Evolutionary conservation across 2,888 invertebrate species (phyloP), one percentile per base, ranked within the genome.

Genomic region (Clostera curtula): DNA sequence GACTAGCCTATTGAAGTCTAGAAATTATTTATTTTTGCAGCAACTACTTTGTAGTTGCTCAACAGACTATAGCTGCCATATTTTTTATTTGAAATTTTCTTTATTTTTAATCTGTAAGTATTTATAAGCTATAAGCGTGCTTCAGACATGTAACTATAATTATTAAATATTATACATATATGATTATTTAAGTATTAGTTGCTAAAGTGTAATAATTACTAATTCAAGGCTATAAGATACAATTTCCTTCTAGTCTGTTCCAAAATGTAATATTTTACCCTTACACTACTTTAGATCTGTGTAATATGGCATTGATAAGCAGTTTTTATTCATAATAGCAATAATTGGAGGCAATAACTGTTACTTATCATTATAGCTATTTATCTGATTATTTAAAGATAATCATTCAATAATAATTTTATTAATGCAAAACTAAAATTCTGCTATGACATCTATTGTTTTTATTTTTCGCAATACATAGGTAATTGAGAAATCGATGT

Each of bases 11-110:
- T 32, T 42, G 29, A 53, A 36, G 40, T 38, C 33, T 43, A 44
- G 43, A 50, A 39, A 40, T 34, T 10, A 34, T 30, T 29, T 19
- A 30, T 34, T 41, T 49, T 36, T 50, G 43, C 46, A 43, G 40
- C 48, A 31, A 49, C 38, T 49, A 53, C 36, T 41, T 43, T 50
- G 31, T 54, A 44, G 46, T 56, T 55, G 48, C 43, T 53, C 50
- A 43, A 56, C 49, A 46, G 48, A 55, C 37, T 44, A 50, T 67
- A 67, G 73, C 73, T 75, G 74, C 74, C 74, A 75, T 75, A 73
- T 66, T 58, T 66, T 52, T 48, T 44, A 60, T 66, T 64, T 57
- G 53, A 52, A 56, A 52, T 49, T 34, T 50, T 40, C 49, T 49
- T 54, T 38, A 54, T 40, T 54, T 41, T 56, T 51, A 54, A 52